Evolutionary conservation across 2,888 invertebrate genomes (phyloP), one percentile per base, ranked within the genome.

Genomic region (Cabera pusaria): DNA sequence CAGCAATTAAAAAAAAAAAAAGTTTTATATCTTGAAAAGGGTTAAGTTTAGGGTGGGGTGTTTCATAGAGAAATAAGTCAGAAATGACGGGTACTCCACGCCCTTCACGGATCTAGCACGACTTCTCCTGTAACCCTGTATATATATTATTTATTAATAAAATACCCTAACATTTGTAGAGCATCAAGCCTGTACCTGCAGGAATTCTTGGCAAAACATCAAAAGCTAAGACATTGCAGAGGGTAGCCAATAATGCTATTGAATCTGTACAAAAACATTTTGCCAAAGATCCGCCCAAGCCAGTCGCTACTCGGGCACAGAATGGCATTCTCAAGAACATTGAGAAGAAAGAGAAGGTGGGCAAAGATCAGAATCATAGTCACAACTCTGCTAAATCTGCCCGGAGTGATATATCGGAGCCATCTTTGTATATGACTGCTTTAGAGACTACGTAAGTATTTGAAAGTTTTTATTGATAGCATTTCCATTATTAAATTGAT

Each of bases 381-480:
- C 67, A 73, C 14, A 70, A 58, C 27, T 87, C 87, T 12, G 60
- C 65, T 0, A 82, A 90, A 17, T 90, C 90, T 4, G 79, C 79
- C 0, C 80, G 88, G 39, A 93, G 93, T 64, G 93, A 93, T 80
- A 92, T 93, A 31, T 93, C 94, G 60, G 94, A 94, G 56, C 94
- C 95, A 21, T 94, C 95, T 9, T 78, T 96, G 17, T 95, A 96
- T 59, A 90, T 93, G 67, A 93, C 95, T 43, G 95, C 96, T 2
- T 80, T 94, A 56, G 95, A 96, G 66, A 94, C 93, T 46, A 88
- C 91, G 92, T 93, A 73, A 91, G 91, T 90, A n/a, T n/a, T n/a
- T n/a, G n/a, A n/a, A n/a, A n/a, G n/a, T n/a, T n/a, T n/a, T n/a
- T n/a, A n/a, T n/a, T n/a, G n/a, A n/a, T n/a, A n/a, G n/a, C n/a